phyloP scores from a whole-genome alignment of 64 coral and sea anemone genomes.

The Montipora efflorescens region DNA sequence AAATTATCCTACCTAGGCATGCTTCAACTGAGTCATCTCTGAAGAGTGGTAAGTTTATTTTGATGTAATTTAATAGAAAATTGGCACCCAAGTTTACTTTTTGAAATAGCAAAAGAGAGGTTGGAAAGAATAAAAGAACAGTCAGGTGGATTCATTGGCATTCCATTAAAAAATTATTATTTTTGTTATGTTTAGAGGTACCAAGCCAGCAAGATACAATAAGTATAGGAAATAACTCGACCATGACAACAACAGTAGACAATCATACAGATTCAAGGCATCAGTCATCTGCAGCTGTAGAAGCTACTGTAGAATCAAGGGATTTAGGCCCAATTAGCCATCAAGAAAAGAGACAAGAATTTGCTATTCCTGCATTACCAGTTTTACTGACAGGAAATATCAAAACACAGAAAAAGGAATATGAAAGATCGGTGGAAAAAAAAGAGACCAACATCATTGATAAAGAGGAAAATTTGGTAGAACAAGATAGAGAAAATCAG shows the following conservation, averaged over 20 bases:
- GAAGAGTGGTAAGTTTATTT: background rate
- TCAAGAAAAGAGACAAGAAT: constrained; percentile 33
- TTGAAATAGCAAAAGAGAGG: background rate
- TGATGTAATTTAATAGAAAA: background rate
- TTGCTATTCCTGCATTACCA: constrained; percentile 48
- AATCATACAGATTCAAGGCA: background rate
- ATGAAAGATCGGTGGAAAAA: background rate
- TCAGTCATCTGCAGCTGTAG: background rate
- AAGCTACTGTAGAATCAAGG: background rate
- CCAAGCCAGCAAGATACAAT: background rate
- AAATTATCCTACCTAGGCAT: background rate
- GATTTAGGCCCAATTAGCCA: background rate
- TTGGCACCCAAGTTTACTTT: too few species aligned
- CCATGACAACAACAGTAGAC: background rate
- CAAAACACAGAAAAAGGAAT: background rate
- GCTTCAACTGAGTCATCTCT: background rate
- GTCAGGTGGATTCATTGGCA: too few species aligned
- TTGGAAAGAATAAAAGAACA: background rate
- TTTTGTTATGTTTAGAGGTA: background rate
- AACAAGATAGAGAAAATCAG: background rate
- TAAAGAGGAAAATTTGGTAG: background rate
- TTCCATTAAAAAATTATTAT: background rate
- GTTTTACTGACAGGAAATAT: background rate
- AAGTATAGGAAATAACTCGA: background rate
- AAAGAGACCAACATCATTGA: constrained; percentile 7